Base-by-base conservation (phyloP, 2,797 vertebrate species). In the Neoniphon sammara region DNA sequence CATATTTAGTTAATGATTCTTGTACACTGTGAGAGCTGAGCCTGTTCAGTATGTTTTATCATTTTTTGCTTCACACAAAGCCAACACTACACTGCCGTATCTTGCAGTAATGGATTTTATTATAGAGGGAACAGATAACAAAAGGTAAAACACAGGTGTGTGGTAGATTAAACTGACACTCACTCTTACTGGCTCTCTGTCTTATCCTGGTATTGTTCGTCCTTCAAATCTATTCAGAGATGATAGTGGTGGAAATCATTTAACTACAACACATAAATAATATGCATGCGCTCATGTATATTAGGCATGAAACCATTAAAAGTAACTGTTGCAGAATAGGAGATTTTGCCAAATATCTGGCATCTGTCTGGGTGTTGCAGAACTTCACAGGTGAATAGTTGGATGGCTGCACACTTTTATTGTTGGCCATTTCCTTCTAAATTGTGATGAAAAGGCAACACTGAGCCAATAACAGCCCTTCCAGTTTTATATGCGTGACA, bases 401-500 rank as follows among this genome's bases (percentile, higher is more conserved):
- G 64, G 46, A 75, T 68, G 64, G 70, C 62, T 36, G 53, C 50
- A 39, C 31, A 42, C 42, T 71, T 47, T 46, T 31, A 34, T 36
- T 14, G 18, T 60, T 44, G 47, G 52, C 54, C 56, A 47, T 86
- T 80, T 73, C 53, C 60, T 68, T 59, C 70, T 54, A 52, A 75
- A 79, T 76, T 59, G 73, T 47, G 72, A 82, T 80, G 78, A 80
- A 85, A 74, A 77, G 65, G 65, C 77, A 81, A 87, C 39, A 47
- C 72, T 20, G 44, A 50, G 47, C 49, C 20, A n/a, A 78, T 81
- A 75, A 80, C 79, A 86, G 70, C 66, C 64, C 61, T 42, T 60
- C 56, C 44, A 27, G 77, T 89, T 85, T 77, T 73, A 80, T 70
- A 63, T 46, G 56, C 25, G 61, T 70, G 85, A 85, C 87, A 82